These are phyloP conservation scores for Balaeniceps rex DNA, from an alignment of 2,113 vertebrate genomes.

Conservation along the genomic window DNA sequence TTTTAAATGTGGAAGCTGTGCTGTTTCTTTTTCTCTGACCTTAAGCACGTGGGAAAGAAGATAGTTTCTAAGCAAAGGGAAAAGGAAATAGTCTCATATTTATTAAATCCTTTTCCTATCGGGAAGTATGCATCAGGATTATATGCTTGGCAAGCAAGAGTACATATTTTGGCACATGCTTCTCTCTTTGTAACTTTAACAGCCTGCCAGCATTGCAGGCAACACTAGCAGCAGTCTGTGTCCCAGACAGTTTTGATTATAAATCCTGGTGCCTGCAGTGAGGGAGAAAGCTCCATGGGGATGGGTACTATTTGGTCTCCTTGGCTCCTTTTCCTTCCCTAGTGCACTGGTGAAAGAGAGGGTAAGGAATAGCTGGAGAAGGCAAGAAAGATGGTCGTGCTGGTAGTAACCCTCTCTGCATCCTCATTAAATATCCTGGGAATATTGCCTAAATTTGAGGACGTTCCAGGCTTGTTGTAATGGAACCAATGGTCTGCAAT, in stretches of 20 bases:
- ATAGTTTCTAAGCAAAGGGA: conserved; percentile 18
- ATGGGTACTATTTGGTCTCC: background rate
- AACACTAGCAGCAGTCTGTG: conserved; percentile 16
- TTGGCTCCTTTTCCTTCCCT: background rate
- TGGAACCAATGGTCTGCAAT: background rate
- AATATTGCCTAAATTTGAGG: background rate
- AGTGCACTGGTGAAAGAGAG: background rate
- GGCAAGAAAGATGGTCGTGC: background rate
- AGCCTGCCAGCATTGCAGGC: conserved; percentile 37
- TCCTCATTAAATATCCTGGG: background rate
- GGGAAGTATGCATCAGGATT: conserved; percentile 52
- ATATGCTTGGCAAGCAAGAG: conserved; percentile 47
- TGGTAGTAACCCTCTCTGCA: background rate
- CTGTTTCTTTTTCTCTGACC: background rate
- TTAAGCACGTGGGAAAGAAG: conserved; percentile 34
- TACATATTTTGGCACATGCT: conserved; percentile 45
- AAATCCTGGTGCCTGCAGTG: background rate
- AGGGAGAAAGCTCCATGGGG: background rate
- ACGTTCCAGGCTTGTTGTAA: background rate
- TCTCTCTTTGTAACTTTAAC: conserved; percentile 15
- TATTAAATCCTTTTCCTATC: conserved; percentile 60
- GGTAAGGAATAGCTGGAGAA: background rate
- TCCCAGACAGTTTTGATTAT: conserved; percentile 52
- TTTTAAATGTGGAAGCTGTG: background rate
- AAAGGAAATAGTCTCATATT: conserved; percentile 58